phyloP scores from a whole-genome alignment of 2,797 vertebrate species.

The Loriculus beryllinus region DNA sequence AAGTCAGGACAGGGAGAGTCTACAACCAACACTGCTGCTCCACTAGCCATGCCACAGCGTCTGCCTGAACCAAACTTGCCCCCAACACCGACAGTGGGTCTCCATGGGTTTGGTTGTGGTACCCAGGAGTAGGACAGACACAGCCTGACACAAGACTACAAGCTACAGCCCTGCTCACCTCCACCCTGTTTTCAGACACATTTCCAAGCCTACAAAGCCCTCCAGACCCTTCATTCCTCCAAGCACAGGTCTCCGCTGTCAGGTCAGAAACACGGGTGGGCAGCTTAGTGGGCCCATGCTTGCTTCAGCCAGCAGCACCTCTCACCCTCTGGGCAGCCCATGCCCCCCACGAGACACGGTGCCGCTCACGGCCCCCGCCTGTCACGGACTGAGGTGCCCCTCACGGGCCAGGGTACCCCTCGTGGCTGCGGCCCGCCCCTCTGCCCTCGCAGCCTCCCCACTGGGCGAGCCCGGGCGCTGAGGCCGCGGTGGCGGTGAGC shows the following conservation, averaged over 20 bases:
- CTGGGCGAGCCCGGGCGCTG: neutral
- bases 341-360: neutral
- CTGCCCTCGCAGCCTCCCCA: neutral
- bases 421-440: too few relatives aligned
- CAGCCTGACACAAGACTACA: accelerated
- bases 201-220: neutral
- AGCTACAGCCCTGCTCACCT: neutral
- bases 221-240: neutral
- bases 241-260: neutral
- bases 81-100: accelerated
- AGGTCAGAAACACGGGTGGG: neutral
- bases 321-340: neutral
- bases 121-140: accelerated
- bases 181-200: accelerated
- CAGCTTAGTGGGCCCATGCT: neutral
- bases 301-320: accelerated
- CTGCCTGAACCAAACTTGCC: accelerated
- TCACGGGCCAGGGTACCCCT: neutral
- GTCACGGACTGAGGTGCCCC: neutral
- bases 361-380: neutral
- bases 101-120: accelerated
- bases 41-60: accelerated
- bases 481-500: neutral
- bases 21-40: accelerated
- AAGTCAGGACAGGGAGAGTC: neutral